phyloP scores from a whole-genome alignment of 2,888 invertebrate genomes.

The Mimas tiliae region DNA sequence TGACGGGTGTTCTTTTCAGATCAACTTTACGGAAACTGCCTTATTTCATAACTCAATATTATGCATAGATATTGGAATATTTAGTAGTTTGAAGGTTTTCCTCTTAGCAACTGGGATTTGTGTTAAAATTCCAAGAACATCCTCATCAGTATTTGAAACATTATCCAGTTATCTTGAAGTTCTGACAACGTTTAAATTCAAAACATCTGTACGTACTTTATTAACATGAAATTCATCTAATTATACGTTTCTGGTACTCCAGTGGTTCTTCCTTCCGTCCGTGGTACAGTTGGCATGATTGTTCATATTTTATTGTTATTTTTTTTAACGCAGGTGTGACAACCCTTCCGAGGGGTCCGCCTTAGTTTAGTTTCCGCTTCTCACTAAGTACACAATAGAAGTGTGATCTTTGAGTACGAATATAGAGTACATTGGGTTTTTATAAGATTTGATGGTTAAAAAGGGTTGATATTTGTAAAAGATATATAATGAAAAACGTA shows the following conservation, averaged over 20 bases:
- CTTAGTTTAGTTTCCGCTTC: slow-evolving; percentile 62
- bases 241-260: slow-evolving; percentile 39
- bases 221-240: slow-evolving; percentile 24
- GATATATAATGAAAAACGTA: neutral
- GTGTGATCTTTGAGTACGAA: slow-evolving; percentile 58
- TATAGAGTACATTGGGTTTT: slow-evolving; percentile 36
- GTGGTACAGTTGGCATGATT: slow-evolving; percentile 40
- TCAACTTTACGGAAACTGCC: neutral
- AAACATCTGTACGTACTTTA: neutral
- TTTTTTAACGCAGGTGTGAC: slow-evolving; percentile 70
- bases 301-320: slow-evolving; percentile 47
- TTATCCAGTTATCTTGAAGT: neutral
- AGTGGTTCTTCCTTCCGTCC: slow-evolving; percentile 51
- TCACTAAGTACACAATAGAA: slow-evolving; percentile 51
- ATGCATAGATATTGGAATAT: neutral
- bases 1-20: neutral
- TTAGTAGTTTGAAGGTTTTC: neutral
- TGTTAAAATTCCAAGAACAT: neutral
- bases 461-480: neutral
- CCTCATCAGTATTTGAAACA: neutral
- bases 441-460: neutral
- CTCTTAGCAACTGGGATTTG: neutral
- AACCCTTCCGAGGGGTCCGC: slow-evolving; percentile 62
- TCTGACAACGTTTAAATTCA: neutral
- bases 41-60: neutral